Percentiles rank a stretch among this genome's conserved stretches.
phyloP scores from a whole-genome alignment of 1,140 invertebrate genomes.

The Patella vulgata region DNA sequence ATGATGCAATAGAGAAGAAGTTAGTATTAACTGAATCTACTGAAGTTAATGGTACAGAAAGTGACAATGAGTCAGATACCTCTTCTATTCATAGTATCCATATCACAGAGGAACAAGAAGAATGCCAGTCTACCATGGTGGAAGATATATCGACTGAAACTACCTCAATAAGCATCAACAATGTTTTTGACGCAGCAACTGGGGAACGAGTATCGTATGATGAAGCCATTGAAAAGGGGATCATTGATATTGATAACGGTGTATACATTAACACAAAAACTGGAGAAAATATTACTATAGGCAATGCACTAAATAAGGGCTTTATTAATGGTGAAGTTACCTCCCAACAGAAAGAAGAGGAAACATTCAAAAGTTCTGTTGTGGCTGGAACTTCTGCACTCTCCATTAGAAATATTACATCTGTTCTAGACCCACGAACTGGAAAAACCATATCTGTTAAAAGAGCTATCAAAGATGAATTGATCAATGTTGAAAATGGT shows the following conservation, averaged over 20 bases:
- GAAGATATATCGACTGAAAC: slow-evolving; percentile 63
- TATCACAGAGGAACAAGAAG: slow-evolving; percentile 59
- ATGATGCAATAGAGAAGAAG: slow-evolving; percentile 62
- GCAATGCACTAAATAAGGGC: slow-evolving; percentile 70
- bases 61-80: slow-evolving; percentile 35
- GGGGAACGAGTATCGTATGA: slow-evolving; percentile 83
- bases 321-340: slow-evolving; percentile 71
- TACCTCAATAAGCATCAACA: slow-evolving; percentile 67
- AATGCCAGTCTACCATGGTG: slow-evolving; percentile 53
- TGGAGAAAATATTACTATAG: slow-evolving; percentile 72
- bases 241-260: slow-evolving; percentile 83
- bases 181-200: slow-evolving; percentile 83
- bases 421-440: slow-evolving; percentile 77
- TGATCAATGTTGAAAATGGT: slow-evolving; percentile 85
- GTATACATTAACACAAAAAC: slow-evolving; percentile 79
- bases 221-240: slow-evolving; percentile 84
- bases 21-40: slow-evolving; percentile 53
- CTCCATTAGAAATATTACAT: slow-evolving; percentile 73
- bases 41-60: slow-evolving; percentile 35
- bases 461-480: slow-evolving; percentile 72
- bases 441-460: slow-evolving; percentile 79
- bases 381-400: slow-evolving; percentile 45
- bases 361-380: slow-evolving; percentile 53
- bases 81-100: slow-evolving; percentile 57
- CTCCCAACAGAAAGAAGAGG: slow-evolving; percentile 52